Conservation (phyloP, 2,797 vertebrate species). For the Clamator glandarius region DNA sequence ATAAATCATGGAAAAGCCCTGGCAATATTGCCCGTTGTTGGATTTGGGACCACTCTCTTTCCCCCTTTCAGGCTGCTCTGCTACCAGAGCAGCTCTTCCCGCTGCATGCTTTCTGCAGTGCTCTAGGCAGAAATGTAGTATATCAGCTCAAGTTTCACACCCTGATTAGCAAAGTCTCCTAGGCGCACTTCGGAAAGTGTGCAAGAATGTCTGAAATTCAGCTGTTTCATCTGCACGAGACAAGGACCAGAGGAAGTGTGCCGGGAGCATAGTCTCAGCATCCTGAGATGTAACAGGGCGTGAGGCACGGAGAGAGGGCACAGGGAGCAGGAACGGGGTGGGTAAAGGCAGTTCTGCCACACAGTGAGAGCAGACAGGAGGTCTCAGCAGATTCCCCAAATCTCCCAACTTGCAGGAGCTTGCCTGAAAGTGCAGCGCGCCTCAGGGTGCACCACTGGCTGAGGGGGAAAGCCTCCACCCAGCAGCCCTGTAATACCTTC, state of each 20-base stretch:
- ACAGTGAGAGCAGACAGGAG: background rate
- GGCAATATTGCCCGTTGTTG: accelerated
- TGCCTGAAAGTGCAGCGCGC: background rate
- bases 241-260: background rate
- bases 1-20: background rate
- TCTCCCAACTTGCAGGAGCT: background rate
- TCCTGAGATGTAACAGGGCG: background rate
- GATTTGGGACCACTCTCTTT: background rate
- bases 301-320: too few species aligned
- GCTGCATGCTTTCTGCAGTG: accelerated
- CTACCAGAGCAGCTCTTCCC: background rate
- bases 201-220: background rate
- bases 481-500: background rate
- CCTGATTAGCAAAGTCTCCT: background rate
- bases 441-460: background rate
- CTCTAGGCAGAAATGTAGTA: background rate
- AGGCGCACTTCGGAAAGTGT: background rate
- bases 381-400: background rate
- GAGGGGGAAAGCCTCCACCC: background rate
- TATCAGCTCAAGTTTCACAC: background rate
- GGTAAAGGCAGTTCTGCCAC: background rate
- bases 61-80: background rate
- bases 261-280: accelerated
- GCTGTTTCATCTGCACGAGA: accelerated
- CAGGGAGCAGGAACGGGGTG: accelerated